Evolutionary conservation across 1,140 invertebrate genomes (phyloP).

Genomic region (Lithobius niger): DNA sequence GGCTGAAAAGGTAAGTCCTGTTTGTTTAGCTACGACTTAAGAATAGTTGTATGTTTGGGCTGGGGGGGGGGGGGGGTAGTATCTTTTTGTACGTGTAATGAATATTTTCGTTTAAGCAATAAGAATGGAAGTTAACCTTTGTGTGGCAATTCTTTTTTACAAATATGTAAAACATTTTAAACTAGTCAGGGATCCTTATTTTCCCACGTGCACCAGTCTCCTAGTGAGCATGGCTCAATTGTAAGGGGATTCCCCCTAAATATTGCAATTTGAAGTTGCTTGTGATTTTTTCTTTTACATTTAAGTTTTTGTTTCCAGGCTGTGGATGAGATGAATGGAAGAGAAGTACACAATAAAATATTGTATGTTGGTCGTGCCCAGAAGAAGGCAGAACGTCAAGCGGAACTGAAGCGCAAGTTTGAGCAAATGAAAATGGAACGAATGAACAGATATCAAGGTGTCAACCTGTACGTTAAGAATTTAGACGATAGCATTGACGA

Average conservation of each 20-base stretch:
- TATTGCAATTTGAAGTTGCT: too few relatives aligned
- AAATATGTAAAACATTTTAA: too few relatives aligned
- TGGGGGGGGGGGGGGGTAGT: too few relatives aligned
- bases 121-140: too few relatives aligned
- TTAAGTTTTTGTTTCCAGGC: constrained; percentile 35
- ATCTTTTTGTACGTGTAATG: too few relatives aligned
- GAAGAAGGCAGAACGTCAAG: constrained; percentile 94
- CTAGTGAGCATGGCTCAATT: too few relatives aligned
- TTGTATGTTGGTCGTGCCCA: constrained; percentile 93
- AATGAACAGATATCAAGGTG: constrained; percentile 77
- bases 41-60: not conserved
- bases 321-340: constrained; percentile 78
- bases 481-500: constrained; percentile 95
- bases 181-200: too few relatives aligned
- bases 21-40: not conserved
- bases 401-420: constrained; percentile 92
- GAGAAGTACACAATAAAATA: constrained; percentile 50
- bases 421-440: constrained; percentile 91
- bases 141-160: too few relatives aligned
- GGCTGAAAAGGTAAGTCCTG: constrained; percentile 53
- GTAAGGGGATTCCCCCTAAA: too few relatives aligned
- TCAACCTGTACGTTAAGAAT: constrained; percentile 98
- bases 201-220: too few relatives aligned
- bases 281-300: too few relatives aligned
- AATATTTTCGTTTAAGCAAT: too few relatives aligned